A percentile compares a stretch with the other conserved stretches of the same genome.
Evolutionary conservation across 2,113 vertebrate genomes (phyloP).

Genomic region (Seriola dumerili): DNA sequence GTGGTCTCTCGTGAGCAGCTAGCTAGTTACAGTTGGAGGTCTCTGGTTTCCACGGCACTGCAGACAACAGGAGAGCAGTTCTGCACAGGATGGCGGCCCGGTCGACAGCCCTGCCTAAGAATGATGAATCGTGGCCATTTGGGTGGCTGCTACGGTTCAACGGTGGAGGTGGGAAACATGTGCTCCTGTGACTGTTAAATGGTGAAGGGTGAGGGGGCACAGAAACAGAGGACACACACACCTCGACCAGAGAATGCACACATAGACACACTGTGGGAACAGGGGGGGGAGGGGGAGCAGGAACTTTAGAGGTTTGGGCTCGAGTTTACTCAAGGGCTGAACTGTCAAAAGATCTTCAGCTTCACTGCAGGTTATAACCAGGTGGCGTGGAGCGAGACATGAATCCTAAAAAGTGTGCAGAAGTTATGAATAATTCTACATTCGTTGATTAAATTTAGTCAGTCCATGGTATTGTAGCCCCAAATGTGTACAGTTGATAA

Average conservation of each 20-base stretch:
- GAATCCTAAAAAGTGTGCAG: conserved; percentile 1
- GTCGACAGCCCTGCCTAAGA: conserved; percentile 28
- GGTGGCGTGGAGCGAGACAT: conserved; percentile 13
- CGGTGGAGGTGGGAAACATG: conserved; percentile 50
- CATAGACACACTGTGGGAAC: conserved; percentile 76
- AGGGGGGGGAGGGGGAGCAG: conserved; percentile 42
- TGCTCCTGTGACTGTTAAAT: conserved; percentile 68
- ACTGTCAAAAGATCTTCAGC: not conserved
- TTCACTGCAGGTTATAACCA: conserved; percentile 24
- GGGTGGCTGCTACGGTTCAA: conserved; percentile 20
- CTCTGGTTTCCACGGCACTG: conserved; percentile 40
- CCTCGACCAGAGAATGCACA: conserved; percentile 77
- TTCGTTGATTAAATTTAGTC: conserved; percentile 11
- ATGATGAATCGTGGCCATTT: conserved; percentile 20
- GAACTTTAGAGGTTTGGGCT: conserved; percentile 66
- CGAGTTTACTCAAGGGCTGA: conserved; percentile 30
- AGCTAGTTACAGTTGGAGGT: conserved; percentile 48
- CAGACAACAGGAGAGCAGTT: conserved; percentile 46
- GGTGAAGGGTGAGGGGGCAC: conserved; percentile 70
- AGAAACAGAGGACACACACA: conserved; percentile 80
- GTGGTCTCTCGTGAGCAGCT: conserved; percentile 59
- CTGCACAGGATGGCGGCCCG: conserved; percentile 28
- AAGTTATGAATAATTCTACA: not conserved
- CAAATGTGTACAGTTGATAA: conserved; percentile 19
- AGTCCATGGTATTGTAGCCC: conserved; percentile 23